These are phyloP conservation scores for Habropoda laboriosa DNA, from an alignment of 1,140 invertebrate species.

Conservation along the genomic window DNA sequence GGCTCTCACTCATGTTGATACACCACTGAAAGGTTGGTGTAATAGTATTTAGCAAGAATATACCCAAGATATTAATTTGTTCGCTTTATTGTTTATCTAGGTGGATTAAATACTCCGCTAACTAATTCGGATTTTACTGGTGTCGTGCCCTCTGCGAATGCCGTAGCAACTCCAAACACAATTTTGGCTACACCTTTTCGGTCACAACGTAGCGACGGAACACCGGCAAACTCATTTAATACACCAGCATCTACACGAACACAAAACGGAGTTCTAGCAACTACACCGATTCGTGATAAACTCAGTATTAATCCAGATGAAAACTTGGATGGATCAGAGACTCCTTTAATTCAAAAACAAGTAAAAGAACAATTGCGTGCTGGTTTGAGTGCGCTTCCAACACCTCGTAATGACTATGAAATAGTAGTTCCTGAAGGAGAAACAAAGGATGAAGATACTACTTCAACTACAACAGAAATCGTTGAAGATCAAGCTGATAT, in stretches of 20 bases:
- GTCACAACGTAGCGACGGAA: conserved; percentile 80
- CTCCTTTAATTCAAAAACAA: conserved; percentile 87
- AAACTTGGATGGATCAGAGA: conserved; percentile 86
- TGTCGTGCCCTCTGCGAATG: conserved; percentile 88
- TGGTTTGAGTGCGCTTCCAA: conserved; percentile 90
- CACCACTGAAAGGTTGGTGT: conserved; percentile 91
- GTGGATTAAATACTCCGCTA: conserved; percentile 96
- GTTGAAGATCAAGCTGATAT: conserved; percentile 95
- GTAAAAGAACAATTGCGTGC: conserved; percentile 88
- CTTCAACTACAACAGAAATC: conserved; percentile 76
- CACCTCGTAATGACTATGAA: conserved; percentile 98
- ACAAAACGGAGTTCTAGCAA: conserved; percentile 78
- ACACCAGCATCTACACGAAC: conserved; percentile 74
- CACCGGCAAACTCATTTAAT: conserved; percentile 77
- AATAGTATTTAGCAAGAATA: not conserved
- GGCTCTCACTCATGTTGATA: conserved; percentile 98
- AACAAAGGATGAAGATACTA: conserved; percentile 82
- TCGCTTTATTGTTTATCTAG: conserved; percentile 45
- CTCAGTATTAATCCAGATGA: conserved; percentile 97
- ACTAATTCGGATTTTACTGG: conserved; percentile 94
- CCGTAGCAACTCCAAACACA: conserved; percentile 95
- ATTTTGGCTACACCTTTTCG: conserved; percentile 96
- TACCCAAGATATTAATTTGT: conserved; percentile 49
- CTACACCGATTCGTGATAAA: conserved; percentile 93
- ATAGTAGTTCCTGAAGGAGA: conserved; percentile 97